phyloP scores from a whole-genome alignment of 2,113 vertebrate species.

The Lagopus muta region DNA sequence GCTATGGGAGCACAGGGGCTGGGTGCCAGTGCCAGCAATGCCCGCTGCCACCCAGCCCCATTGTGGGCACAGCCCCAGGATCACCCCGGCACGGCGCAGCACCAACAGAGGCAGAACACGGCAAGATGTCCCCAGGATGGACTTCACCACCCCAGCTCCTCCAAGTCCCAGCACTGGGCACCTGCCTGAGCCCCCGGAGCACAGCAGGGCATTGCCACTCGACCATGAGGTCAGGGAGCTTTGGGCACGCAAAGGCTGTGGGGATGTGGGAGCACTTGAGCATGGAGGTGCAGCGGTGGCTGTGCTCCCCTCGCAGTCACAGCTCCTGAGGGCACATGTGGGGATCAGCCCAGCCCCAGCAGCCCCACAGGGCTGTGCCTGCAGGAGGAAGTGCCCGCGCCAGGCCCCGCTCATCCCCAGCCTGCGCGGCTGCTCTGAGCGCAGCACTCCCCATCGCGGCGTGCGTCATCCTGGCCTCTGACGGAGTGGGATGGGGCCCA shows the following conservation, averaged over 20 bases:
- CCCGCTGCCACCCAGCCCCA: neutral
- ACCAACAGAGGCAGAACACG: fast-evolving
- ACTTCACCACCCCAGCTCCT: neutral
- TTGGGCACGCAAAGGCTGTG: neutral
- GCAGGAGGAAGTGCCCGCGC: fast-evolving
- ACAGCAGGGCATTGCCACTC: fast-evolving
- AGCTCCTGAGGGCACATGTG: fast-evolving
- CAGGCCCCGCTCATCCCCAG: neutral
- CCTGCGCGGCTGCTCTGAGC: neutral
- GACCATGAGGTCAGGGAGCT: fast-evolving
- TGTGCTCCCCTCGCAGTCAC: fast-evolving
- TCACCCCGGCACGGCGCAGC: neutral
- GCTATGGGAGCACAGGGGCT: fast-evolving
- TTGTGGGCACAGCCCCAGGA: neutral
- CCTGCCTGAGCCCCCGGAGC: fast-evolving
- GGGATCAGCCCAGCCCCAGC: no score
- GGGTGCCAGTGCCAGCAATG: neutral
- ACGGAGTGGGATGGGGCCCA: neutral
- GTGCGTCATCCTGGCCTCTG: slow-evolving; percentile 26
- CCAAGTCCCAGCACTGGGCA: neutral
- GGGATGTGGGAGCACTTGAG: fast-evolving
- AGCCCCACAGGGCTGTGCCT: neutral
- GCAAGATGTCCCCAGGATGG: fast-evolving
- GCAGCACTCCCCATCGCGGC: neutral
- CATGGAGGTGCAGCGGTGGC: no score